Conservation (phyloP, 2,113 vertebrate genomes). For the Pogona vitticeps region DNA sequence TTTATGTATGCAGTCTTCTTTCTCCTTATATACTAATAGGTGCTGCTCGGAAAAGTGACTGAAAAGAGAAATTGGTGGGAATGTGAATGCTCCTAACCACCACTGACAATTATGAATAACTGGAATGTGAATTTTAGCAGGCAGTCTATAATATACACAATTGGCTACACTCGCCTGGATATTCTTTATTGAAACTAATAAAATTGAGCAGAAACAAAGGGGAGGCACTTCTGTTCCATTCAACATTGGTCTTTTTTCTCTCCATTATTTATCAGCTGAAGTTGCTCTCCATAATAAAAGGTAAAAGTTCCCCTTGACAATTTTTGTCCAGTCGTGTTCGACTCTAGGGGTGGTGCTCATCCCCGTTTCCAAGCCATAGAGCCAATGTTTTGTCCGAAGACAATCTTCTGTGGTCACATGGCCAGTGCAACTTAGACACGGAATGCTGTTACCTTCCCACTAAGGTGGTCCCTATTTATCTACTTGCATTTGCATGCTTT, state of each 20-base stretch:
- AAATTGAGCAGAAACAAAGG: not conserved
- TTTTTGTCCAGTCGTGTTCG: no score
- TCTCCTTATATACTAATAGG: not conserved
- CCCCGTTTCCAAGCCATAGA: no score
- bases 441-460: no score
- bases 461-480: no score
- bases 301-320: no score
- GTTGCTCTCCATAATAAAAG: not conserved
- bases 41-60: not conserved
- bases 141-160: not conserved
- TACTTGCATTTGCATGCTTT: no score
- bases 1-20: not conserved
- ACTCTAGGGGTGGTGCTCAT: no score
- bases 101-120: not conserved
- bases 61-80: not conserved
- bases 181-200: not conserved
- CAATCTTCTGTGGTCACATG: no score
- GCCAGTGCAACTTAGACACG: no score
- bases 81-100: not conserved
- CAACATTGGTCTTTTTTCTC: not conserved
- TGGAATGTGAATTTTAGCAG: not conserved
- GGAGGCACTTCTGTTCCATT: not conserved
- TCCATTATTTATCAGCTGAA: not conserved
- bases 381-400: no score
- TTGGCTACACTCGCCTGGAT: not conserved